A percentile compares a stretch with the other conserved stretches of the same genome.
Conservation (phyloP, 2,888 invertebrate genomes). For the Drosophila infuscata region DNA sequence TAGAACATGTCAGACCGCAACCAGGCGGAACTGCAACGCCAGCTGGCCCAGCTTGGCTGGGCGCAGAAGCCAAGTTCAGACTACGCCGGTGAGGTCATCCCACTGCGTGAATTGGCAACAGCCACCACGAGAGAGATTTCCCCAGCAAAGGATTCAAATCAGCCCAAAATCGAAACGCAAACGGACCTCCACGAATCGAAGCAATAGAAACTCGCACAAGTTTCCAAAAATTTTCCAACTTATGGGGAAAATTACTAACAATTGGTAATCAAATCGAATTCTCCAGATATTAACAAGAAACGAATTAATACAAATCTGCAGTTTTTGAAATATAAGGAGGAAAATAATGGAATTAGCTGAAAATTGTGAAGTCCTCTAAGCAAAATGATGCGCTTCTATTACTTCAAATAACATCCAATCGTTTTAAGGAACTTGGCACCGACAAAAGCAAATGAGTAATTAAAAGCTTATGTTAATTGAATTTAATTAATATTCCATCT, state of each 20-base stretch:
- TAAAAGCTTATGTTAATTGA: not conserved
- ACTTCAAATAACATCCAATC: not conserved
- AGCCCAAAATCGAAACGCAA: not conserved
- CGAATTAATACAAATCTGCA: no score
- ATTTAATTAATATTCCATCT: not conserved
- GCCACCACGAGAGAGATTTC: constrained; percentile 5
- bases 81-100: constrained; percentile 29
- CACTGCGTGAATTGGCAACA: constrained; percentile 32
- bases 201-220: not conserved
- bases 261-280: constrained; percentile 4
- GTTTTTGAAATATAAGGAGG: not conserved
- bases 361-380: not conserved
- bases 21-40: constrained; percentile 37
- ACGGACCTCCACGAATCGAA: not conserved
- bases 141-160: not conserved
- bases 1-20: constrained; percentile 30
- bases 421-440: not conserved
- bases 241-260: not conserved
- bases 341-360: not conserved
- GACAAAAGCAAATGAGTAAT: not conserved
- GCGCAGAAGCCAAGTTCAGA: constrained; percentile 7
- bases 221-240: not conserved
- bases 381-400: not conserved
- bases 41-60: constrained; percentile 42
- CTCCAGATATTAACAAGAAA: not conserved